These are phyloP conservation scores for Itoplectis maculator DNA, from an alignment of 2,888 invertebrate species.

Conservation along the genomic window DNA sequence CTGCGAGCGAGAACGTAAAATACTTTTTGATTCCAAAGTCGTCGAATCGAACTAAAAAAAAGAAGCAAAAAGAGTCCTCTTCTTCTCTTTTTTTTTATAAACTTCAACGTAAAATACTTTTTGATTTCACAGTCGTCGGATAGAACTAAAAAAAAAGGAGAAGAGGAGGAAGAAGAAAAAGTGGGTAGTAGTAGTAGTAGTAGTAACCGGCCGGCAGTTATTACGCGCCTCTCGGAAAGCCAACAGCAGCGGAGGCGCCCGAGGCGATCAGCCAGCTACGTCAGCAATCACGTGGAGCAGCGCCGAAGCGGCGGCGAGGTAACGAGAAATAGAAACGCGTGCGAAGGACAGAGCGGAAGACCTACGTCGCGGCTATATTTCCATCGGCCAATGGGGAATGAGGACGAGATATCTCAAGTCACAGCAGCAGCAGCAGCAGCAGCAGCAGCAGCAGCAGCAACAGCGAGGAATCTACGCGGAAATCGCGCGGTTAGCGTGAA, in stretches of 20 bases:
- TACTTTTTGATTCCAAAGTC: neutral
- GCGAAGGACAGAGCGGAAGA: conserved; percentile 24
- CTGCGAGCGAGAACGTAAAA: neutral
- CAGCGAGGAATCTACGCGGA: conserved; percentile 29
- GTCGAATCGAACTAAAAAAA: neutral
- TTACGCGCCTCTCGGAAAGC: neutral
- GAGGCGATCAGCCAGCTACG: conserved; percentile 10
- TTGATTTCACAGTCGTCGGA: neutral
- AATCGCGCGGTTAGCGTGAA: neutral
- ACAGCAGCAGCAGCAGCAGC: neutral
- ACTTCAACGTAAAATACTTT: conserved; percentile 17
- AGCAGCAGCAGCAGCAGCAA: neutral
- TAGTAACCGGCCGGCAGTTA: conserved; percentile 16
- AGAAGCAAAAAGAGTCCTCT: too few relatives aligned
- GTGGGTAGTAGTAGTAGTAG: too few relatives aligned
- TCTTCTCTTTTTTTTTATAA: too few relatives aligned
- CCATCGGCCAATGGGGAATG: neutral
- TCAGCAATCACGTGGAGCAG: conserved; percentile 10
- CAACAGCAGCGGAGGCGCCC: neutral
- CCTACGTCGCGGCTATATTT: conserved; percentile 11
- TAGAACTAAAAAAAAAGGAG: neutral
- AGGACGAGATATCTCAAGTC: conserved; percentile 7
- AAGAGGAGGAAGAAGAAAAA: neutral
- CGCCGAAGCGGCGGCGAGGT: neutral
- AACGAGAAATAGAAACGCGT: conserved; percentile 20